Conservation (phyloP, 30 jellyfish, hydroid and myxozoan genomes). For the Nemopilema nomurai region DNA sequence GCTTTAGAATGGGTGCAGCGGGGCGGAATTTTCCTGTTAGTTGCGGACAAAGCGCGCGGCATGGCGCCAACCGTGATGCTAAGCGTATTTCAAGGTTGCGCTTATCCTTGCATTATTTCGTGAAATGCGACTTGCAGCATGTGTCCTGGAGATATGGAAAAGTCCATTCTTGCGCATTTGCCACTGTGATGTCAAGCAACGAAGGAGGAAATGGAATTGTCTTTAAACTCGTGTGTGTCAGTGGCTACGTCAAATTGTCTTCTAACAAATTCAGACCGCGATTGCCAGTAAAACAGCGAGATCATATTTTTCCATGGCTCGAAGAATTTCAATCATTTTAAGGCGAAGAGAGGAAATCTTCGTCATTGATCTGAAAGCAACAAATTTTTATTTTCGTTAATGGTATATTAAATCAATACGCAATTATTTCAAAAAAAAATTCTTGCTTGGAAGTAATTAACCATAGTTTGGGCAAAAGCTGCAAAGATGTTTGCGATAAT, state of each 20-base stretch:
- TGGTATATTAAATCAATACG: no score
- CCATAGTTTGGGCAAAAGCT: no score
- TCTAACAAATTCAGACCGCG: background rate
- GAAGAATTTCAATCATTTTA: no score
- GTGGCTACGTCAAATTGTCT: background rate
- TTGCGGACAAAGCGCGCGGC: conserved; percentile 43
- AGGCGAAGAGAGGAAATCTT: no score
- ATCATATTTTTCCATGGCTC: no score
- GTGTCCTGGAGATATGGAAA: background rate
- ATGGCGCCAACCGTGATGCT: conserved; percentile 63
- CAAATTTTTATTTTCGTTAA: no score
- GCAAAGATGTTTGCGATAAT: no score
- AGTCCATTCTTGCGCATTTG: background rate
- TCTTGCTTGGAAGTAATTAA: no score
- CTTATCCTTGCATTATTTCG: background rate
- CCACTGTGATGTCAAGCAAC: background rate
- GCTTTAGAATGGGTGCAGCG: conserved; percentile 62
- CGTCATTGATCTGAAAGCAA: no score
- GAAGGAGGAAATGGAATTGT: background rate
- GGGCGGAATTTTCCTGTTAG: conserved; percentile 54
- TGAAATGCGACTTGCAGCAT: conserved; percentile 19
- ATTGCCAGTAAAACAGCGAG: background rate
- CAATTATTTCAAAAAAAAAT: no score
- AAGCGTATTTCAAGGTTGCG: conserved; percentile 21
- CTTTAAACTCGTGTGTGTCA: background rate